Conservation (phyloP, 2,888 invertebrate species). For the Cetonia aurata region DNA sequence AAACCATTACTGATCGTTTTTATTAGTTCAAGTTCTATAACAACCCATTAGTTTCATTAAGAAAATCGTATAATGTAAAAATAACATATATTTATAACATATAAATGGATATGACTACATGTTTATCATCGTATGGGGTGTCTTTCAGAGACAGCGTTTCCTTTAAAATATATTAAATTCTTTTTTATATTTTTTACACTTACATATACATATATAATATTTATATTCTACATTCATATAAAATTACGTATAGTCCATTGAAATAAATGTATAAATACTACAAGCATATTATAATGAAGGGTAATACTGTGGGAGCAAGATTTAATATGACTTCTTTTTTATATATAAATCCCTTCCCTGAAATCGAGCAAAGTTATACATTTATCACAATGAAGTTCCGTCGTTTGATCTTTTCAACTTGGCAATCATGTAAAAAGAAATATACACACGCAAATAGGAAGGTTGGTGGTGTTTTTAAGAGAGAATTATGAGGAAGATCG, state of each 20-base stretch:
- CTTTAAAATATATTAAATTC: slow-evolving; percentile 13
- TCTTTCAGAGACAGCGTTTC: background rate
- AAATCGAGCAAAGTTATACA: background rate
- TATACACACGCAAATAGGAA: background rate
- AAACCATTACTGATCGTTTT: slow-evolving; percentile 4
- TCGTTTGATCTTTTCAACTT: background rate
- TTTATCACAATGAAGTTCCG: slow-evolving; percentile 26
- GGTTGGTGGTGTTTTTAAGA: too few species aligned
- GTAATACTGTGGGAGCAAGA: slow-evolving; percentile 11
- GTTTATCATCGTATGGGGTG: slow-evolving; percentile 3
- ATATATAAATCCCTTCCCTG: background rate
- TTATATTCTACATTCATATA: slow-evolving; percentile 24
- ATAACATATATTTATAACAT: slow-evolving; percentile 30
- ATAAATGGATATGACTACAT: slow-evolving; percentile 29
- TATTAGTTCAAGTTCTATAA: slow-evolving; percentile 32
- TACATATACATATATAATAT: slow-evolving; percentile 1
- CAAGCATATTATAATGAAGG: background rate
- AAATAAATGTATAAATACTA: slow-evolving; percentile 23
- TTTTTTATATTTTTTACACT: slow-evolving; percentile 9
- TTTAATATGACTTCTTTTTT: background rate
- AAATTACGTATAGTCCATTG: slow-evolving; percentile 33
- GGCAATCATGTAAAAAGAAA: slow-evolving; percentile 8
- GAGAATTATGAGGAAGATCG: background rate
- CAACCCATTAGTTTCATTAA: slow-evolving; percentile 32
- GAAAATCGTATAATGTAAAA: slow-evolving; percentile 36